Conservation (phyloP, 2,113 vertebrate genomes). For the Mionectes macconnelli region DNA sequence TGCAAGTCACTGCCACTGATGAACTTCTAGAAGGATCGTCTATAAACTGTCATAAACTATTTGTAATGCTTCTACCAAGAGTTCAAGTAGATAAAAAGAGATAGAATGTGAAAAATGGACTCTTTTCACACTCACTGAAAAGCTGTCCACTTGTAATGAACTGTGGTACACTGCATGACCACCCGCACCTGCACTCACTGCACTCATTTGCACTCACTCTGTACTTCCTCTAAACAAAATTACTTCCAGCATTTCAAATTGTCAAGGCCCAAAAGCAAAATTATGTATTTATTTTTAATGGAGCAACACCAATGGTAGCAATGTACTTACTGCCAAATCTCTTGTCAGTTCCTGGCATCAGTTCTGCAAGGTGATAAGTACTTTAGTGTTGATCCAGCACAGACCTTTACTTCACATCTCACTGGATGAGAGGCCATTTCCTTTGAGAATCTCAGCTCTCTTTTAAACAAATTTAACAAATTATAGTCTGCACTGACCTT, state of each 20-base stretch:
- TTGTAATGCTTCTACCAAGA: neutral
- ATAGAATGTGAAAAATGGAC: neutral
- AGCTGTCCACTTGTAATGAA: neutral
- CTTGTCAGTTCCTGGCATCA: neutral
- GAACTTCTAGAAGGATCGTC: neutral
- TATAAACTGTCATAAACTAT: neutral
- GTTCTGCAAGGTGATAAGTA: neutral
- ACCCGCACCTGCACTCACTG: neutral
- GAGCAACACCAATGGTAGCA: neutral
- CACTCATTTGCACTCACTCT: neutral
- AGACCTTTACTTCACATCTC: neutral
- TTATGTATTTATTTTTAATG: neutral
- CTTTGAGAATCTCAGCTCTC: neutral
- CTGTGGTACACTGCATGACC: neutral
- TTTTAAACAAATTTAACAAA: neutral
- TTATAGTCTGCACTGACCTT: neutral
- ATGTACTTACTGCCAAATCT: fast-evolving
- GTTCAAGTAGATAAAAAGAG: neutral
- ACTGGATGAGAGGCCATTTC: neutral
- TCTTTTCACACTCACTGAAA: neutral
- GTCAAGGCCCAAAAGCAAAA: neutral
- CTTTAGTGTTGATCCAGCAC: neutral
- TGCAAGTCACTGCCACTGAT: neutral
- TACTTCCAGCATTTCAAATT: neutral
- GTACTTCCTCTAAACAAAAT: neutral